Conservation (phyloP, 1,140 invertebrate genomes). For the Macrocentrus cingulum region DNA sequence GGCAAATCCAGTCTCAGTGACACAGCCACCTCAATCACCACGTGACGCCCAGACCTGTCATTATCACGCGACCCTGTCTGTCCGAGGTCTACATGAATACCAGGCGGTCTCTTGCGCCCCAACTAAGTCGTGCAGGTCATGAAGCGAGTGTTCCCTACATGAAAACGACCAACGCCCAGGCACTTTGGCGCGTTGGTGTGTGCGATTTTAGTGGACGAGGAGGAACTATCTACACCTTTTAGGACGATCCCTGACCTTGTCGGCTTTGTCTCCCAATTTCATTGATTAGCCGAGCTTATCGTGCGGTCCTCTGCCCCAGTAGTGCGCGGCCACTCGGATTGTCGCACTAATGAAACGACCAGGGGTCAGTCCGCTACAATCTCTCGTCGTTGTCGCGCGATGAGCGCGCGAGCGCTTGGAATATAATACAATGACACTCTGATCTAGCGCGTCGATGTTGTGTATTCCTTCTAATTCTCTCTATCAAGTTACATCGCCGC, state of each 20-base stretch:
- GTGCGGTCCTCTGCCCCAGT: slow-evolving; percentile 19
- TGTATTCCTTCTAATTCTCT: slow-evolving; percentile 22
- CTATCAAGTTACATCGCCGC: slow-evolving; percentile 20
- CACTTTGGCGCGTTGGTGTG: no score
- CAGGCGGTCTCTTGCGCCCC: slow-evolving; percentile 26
- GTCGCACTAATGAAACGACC: slow-evolving; percentile 55
- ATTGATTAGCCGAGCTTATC: slow-evolving; percentile 52
- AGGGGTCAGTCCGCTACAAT: slow-evolving; percentile 20
- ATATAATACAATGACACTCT: slow-evolving; percentile 20
- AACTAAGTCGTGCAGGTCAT: neutral
- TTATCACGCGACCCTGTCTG: slow-evolving; percentile 56
- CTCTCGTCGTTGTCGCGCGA: no score
- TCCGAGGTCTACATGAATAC: slow-evolving; percentile 34
- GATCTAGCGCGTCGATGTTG: neutral
- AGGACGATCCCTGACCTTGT: slow-evolving; percentile 46
- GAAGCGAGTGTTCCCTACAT: no score
- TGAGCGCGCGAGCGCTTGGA: no score
- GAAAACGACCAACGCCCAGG: slow-evolving; percentile 25
- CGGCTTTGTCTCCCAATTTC: slow-evolving; percentile 56
- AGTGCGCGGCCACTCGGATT: slow-evolving; percentile 42
- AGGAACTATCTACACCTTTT: slow-evolving; percentile 42
- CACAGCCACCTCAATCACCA: slow-evolving; percentile 53
- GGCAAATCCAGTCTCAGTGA: slow-evolving; percentile 48
- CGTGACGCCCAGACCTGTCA: slow-evolving; percentile 53
- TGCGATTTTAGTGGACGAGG: no score